Evolutionary conservation across 1,140 invertebrate genomes (phyloP).

Genomic region (Caligus rogercresseyi): DNA sequence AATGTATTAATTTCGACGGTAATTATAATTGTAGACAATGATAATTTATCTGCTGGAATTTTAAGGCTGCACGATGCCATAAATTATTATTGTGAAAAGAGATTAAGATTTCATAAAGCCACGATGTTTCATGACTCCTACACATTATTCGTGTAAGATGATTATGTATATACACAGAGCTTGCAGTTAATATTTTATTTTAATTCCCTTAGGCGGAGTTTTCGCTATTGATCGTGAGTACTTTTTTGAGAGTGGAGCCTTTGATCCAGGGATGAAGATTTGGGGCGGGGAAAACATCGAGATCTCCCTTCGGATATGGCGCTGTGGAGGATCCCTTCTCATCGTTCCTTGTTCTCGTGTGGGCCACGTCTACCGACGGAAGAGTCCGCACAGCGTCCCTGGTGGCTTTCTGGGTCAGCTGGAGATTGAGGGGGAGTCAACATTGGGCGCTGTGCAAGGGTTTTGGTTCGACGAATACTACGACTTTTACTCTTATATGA

Average conservation of each 20-base stretch:
- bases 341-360: constrained; percentile 83
- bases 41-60: no score
- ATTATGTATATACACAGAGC: no score
- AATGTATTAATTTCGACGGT: no score
- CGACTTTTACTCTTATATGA: constrained; percentile 5
- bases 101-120: no score
- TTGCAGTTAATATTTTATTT: no score
- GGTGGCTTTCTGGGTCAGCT: constrained; percentile 62
- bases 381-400: constrained; percentile 2
- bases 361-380: constrained; percentile 65
- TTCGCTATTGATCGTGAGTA: constrained; percentile 12
- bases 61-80: no score
- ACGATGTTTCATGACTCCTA: no score
- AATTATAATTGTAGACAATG: no score
- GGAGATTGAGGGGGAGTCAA: constrained; percentile 56
- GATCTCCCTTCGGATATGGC: constrained; percentile 89
- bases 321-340: constrained; percentile 60
- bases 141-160: no score
- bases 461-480: constrained; percentile 93
- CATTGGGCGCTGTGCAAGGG: constrained; percentile 67
- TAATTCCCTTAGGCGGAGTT: constrained; percentile 8
- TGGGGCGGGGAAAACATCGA: constrained; percentile 91
- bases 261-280: constrained; percentile 11
- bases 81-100: no score
- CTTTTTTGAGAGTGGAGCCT: constrained; percentile 10